Evolutionary conservation across 2,113 vertebrate species (phyloP).

Genomic region (Garra rufa): DNA sequence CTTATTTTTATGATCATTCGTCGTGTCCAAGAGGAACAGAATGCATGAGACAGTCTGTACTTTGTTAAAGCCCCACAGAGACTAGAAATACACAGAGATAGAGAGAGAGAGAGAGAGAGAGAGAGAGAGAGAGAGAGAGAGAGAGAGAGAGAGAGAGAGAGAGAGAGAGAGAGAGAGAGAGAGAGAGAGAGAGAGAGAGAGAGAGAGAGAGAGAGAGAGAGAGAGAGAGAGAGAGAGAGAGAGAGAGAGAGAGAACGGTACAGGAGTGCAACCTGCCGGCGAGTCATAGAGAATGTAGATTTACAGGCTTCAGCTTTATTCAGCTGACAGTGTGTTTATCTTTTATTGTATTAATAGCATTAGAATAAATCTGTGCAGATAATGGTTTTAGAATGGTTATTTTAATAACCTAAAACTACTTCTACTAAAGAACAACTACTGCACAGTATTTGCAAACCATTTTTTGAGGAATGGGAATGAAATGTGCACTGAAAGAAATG

Average conservation of each 20-base stretch:
- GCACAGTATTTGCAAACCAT: background rate
- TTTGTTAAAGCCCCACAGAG: slow-evolving; percentile 21
- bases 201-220: background rate
- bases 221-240: slow-evolving; percentile 1
- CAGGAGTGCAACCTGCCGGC: slow-evolving; percentile 58
- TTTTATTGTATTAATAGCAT: background rate
- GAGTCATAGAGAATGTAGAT: background rate
- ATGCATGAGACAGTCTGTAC: background rate
- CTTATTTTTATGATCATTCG: slow-evolving; percentile 8
- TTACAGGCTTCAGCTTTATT: background rate
- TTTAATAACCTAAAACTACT: background rate
- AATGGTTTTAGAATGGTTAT: background rate
- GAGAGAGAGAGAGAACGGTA: slow-evolving; percentile 5
- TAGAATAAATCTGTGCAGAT: background rate
- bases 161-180: background rate
- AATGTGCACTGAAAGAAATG: too few relatives aligned
- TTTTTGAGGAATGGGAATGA: too few relatives aligned
- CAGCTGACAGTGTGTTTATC: background rate
- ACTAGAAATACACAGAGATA: background rate
- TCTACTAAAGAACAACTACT: background rate
- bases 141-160: background rate
- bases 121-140: background rate
- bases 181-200: background rate
- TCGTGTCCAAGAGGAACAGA: slow-evolving; percentile 32
- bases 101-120: background rate